Evolutionary conservation across 1,140 invertebrate genomes (phyloP).

Genomic region (Drosophila bifasciata): DNA sequence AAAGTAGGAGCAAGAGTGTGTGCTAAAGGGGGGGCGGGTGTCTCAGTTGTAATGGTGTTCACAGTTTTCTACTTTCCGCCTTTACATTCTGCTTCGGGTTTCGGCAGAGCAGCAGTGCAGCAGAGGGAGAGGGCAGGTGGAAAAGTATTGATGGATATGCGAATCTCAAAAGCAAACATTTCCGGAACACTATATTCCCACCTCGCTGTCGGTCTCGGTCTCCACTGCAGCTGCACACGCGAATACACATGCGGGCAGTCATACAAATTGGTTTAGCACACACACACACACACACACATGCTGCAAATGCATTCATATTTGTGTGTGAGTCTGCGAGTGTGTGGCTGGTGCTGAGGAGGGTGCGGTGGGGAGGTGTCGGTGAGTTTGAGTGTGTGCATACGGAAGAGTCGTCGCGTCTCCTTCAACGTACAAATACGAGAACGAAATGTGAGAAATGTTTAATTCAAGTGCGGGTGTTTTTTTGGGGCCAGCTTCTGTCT

Average conservation of each 20-base stretch:
- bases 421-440: conserved; percentile 51
- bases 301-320: neutral
- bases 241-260: conserved; percentile 49
- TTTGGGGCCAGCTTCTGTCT: conserved; percentile 32
- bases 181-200: neutral
- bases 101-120: conserved; percentile 1
- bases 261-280: conserved; percentile 79
- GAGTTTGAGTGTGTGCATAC: conserved; percentile 30
- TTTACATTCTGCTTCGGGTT: conserved; percentile 20
- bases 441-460: conserved; percentile 65
- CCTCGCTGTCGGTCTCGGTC: no score
- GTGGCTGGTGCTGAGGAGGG: no score
- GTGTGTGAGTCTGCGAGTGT: neutral
- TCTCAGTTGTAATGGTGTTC: conserved; percentile 47
- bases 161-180: no score
- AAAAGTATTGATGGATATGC: neutral
- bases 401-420: conserved; percentile 18
- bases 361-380: neutral
- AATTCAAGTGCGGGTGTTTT: conserved; percentile 68
- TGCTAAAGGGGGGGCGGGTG: neutral
- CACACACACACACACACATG: conserved; percentile 49
- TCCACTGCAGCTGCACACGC: conserved; percentile 5
- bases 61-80: conserved; percentile 5
- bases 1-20: conserved; percentile 28
- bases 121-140: neutral